A percentile compares a stretch with the other conserved stretches of the same genome.
phyloP scores from a whole-genome alignment of 2,888 invertebrate species.

The Xylota segnis region DNA sequence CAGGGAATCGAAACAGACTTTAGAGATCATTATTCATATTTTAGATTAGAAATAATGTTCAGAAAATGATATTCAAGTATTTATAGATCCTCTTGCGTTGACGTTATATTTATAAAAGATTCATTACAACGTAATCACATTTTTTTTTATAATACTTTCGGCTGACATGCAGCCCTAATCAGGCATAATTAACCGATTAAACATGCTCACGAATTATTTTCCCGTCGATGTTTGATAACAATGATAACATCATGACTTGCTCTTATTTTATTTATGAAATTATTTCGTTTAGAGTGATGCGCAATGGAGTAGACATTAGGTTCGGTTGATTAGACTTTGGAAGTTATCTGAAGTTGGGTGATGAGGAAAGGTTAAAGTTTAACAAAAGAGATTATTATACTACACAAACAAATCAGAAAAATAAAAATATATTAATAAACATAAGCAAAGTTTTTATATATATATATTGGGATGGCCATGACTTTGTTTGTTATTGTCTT shows the following conservation, averaged over 20 bases:
- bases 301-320: background rate
- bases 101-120: background rate
- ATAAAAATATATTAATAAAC: no score
- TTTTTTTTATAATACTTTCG: background rate
- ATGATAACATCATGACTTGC: slow-evolving; percentile 2
- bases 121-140: background rate
- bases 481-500: no score
- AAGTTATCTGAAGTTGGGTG: background rate
- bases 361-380: background rate
- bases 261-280: slow-evolving; percentile 9
- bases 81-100: no score
- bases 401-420: no score
- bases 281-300: background rate
- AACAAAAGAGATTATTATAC: background rate
- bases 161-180: background rate
- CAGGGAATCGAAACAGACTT: background rate
- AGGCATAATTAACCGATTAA: background rate
- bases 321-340: background rate
- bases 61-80: no score
- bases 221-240: background rate
- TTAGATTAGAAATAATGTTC: no score
- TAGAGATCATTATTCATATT: no score
- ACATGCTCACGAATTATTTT: background rate
- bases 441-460: no score
- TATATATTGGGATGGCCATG: no score